Percentiles rank a stretch among this genome's conserved stretches.
Conservation (phyloP, 2,888 invertebrate species). For the Scaptomyza polygonia region DNA sequence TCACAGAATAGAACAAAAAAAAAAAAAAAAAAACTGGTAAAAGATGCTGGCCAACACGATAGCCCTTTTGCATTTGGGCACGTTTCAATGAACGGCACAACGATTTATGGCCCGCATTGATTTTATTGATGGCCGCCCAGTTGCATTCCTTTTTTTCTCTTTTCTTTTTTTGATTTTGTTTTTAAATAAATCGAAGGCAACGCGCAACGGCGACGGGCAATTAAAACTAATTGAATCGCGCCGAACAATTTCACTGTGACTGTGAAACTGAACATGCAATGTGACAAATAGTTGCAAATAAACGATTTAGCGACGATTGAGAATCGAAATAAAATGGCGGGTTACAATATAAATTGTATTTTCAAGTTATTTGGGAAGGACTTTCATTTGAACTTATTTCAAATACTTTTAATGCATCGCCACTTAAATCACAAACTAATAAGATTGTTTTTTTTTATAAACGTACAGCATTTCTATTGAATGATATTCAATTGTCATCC, state of each 20-base stretch:
- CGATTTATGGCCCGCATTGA: slow-evolving; percentile 81
- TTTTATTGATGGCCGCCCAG: slow-evolving; percentile 78
- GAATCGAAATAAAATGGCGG: neutral
- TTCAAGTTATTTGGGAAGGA: neutral
- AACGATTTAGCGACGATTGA: slow-evolving; percentile 18
- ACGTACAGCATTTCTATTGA: slow-evolving; percentile 7
- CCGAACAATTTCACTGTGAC: slow-evolving; percentile 20
- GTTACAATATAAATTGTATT: neutral
- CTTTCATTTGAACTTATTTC: no score
- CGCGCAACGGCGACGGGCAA: slow-evolving; percentile 52
- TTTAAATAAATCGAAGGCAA: slow-evolving; percentile 60
- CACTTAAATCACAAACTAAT: neutral
- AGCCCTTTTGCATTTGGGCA: slow-evolving; percentile 60
- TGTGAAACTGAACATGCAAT: slow-evolving; percentile 29
- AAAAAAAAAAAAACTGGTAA: neutral
- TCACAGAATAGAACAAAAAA: no score
- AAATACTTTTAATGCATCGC: no score
- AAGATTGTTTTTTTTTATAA: neutral
- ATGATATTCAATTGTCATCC: slow-evolving; percentile 33
- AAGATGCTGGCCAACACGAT: slow-evolving; percentile 36
- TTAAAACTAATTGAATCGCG: slow-evolving; percentile 76
- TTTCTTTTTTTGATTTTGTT: no score
- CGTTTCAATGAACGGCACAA: slow-evolving; percentile 69
- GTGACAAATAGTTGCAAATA: slow-evolving; percentile 52
- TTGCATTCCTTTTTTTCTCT: slow-evolving; percentile 28